A percentile compares a stretch with the other conserved stretches of the same genome.
Conservation (phyloP, 2,113 vertebrate species). For the Cheilinus undulatus region DNA sequence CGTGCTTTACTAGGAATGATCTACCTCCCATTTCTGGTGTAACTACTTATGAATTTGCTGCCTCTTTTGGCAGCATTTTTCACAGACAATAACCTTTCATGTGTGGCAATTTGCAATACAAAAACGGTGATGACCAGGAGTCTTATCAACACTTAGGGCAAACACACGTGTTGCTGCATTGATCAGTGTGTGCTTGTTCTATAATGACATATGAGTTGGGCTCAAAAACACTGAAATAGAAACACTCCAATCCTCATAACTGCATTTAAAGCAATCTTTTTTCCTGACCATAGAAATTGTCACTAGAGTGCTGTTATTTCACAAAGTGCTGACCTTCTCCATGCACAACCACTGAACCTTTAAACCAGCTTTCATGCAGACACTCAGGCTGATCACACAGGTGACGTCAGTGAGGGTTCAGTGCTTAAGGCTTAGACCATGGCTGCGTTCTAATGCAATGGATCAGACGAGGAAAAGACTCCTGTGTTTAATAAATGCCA, state of each 20-base stretch:
- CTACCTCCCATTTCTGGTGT: too few relatives aligned
- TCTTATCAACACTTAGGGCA: too few relatives aligned
- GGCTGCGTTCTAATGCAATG: background rate
- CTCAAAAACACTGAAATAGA: background rate
- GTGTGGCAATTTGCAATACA: too few relatives aligned
- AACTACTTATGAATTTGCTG: background rate
- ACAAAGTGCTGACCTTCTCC: conserved; percentile 1
- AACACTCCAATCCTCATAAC: background rate
- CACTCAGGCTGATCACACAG: conserved; percentile 2
- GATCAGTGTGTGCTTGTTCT: background rate
- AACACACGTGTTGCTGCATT: background rate
- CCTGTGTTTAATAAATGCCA: background rate
- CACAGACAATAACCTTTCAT: too few relatives aligned
- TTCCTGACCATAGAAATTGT: background rate
- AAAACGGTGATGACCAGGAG: too few relatives aligned
- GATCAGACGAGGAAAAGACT: background rate
- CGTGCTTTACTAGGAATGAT: too few relatives aligned
- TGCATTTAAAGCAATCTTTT: background rate
- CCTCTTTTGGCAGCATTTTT: background rate
- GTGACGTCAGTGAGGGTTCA: background rate
- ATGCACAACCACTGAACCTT: background rate
- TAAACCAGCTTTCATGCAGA: background rate
- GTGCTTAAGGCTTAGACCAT: background rate
- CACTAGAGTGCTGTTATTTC: background rate
- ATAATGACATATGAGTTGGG: background rate